Base-by-base conservation (phyloP, 1,140 invertebrate genomes). In the Asobara japonica region DNA sequence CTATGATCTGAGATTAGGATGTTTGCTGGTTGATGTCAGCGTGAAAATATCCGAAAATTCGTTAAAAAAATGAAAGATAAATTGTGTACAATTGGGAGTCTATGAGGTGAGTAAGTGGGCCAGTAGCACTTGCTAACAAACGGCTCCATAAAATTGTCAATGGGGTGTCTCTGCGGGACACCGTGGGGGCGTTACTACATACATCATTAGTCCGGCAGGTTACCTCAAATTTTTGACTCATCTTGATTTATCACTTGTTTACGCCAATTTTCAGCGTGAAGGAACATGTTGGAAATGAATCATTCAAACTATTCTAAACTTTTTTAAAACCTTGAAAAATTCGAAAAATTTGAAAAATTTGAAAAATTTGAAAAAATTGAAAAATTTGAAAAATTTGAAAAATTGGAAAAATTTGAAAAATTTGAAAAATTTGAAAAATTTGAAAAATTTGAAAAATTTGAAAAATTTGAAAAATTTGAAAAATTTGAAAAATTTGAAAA, bases 91-190 rank as follows among this genome's bases (percentile, higher is more conserved):
- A n/a, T n/a, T n/a, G n/a, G 25, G 51, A 22, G 25, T 56, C 25
- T 56, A 56, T 22, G 51, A 56, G 51, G 22, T 56, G 51, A 56
- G 51, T 56, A 56, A 56, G 45, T 51, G 45, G 45, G 45, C 45
- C 45, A 51, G 1, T 25, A 11, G 51, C 22, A 56, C 51, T 56
- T 56, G 51, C 3, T 20, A 56, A 22, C 51, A 56, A 56, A 25
- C 3, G 25, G 51, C 20, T 10, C 13, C 51, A 56, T 56, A 56
- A 56, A 56, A 56, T 56, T 25, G 51, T 56, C 51, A 56, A 56
- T 56, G 51, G 51, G 51, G 22, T 56, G 51, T 56, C 51, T 6
- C 51, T 2, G 22, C 22, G 51, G 51, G 51, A 11, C 41, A 22
- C 22, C 20, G 25, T 25, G 51, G 51, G 51, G 51, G 51, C 51